These are phyloP conservation scores for Anabacerthia variegaticeps DNA, from an alignment of 2,797 vertebrate species.

Conservation along the genomic window DNA sequence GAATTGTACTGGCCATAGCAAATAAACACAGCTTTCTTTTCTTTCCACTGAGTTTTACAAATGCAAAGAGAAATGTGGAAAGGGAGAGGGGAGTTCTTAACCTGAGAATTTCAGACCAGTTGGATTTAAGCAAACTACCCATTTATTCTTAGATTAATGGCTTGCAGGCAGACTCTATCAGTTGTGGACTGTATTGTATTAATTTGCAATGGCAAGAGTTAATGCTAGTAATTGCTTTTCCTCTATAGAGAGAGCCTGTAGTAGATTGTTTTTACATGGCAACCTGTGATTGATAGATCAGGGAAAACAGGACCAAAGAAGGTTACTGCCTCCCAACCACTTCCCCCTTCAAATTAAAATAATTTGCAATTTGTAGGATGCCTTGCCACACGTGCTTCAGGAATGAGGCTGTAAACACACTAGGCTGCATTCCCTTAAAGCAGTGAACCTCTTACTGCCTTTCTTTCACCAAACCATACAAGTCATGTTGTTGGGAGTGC, in stretches of 20 bases:
- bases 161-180: not conserved
- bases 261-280: constrained; percentile 52
- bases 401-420: constrained; percentile 13
- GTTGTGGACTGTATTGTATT: constrained; percentile 27
- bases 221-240: constrained; percentile 57
- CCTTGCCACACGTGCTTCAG: constrained; percentile 10
- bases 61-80: not conserved
- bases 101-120: not conserved
- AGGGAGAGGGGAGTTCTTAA: not conserved
- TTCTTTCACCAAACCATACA: constrained; percentile 50
- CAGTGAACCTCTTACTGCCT: constrained; percentile 43
- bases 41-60: constrained; percentile 7
- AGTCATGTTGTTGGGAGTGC: constrained; percentile 40
- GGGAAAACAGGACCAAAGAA: constrained; percentile 61
- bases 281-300: constrained; percentile 62
- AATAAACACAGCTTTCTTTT: not conserved
- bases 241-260: constrained; percentile 23
- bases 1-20: not conserved
- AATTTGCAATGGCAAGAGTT: constrained; percentile 58
- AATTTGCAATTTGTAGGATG: constrained; percentile 53
- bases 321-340: constrained; percentile 45
- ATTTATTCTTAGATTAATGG: constrained; percentile 14
- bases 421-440: constrained; percentile 42
- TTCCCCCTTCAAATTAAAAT: constrained; percentile 52
- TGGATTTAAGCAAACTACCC: not conserved